Evolutionary conservation across 2,113 vertebrate genomes (phyloP).

Genomic region (Azemiops feae): DNA sequence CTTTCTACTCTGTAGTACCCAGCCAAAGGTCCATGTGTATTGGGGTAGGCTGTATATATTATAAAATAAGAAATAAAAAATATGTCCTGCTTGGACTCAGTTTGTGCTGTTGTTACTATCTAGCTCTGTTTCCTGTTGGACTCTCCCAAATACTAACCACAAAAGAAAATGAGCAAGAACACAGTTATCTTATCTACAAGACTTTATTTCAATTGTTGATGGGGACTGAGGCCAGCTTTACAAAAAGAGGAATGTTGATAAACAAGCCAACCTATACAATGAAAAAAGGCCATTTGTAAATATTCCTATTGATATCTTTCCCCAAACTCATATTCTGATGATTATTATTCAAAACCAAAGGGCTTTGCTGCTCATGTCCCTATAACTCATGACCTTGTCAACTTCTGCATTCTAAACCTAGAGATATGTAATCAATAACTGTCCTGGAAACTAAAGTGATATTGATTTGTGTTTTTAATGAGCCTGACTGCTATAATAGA

Average conservation of each 20-base stretch:
- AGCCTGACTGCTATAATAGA: constrained; percentile 43
- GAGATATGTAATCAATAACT: constrained; percentile 23
- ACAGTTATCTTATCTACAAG: no score
- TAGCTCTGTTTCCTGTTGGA: neutral
- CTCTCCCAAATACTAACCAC: neutral
- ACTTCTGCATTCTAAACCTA: constrained; percentile 5
- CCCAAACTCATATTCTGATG: neutral
- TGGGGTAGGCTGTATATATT: neutral
- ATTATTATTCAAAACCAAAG: constrained; percentile 22
- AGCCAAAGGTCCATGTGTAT: neutral
- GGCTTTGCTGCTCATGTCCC: constrained; percentile 2
- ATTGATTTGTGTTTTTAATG: constrained; percentile 49
- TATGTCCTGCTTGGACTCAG: neutral
- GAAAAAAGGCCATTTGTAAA: constrained; percentile 29
- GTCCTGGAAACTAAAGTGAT: constrained; percentile 3
- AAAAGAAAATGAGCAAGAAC: neutral
- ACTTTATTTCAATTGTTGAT: neutral
- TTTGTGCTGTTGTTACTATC: neutral
- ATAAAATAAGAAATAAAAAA: neutral
- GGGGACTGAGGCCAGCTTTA: neutral
- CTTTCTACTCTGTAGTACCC: neutral
- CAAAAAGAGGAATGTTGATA: neutral
- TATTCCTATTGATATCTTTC: constrained; percentile 29
- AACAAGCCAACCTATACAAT: neutral
- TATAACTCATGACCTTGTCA: constrained; percentile 14